Base-by-base conservation (phyloP, 2,888 invertebrate species). In the Lysandra bellargus region DNA sequence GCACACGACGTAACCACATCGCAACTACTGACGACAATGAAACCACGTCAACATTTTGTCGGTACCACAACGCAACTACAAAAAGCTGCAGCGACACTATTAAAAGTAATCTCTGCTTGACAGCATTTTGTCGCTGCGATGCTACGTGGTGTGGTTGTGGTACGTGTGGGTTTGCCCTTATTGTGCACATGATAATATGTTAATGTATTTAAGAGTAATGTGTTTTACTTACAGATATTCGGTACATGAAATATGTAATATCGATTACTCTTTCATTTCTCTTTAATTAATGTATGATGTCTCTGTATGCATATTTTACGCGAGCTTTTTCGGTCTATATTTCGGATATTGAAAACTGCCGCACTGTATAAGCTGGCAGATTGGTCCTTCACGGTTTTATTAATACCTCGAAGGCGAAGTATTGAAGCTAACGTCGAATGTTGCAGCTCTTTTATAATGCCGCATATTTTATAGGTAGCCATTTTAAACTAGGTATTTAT, bases 341-440 rank as follows among this genome's bases (percentile, higher is more conserved):
- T 69, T 69, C 14, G 33, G 33, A 33, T 37, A 69, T 78, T 78
- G 61, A 61, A 78, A 78, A 78, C 49, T 78, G 78, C 64, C 33
- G 23, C 17, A 30, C 12, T 12, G 69, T 23, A 33, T 69, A 69
- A 69, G 33, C 69, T 69, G 33, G 69, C 14, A 17, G 14, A 69
- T 69, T 37, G 33, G 69, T 69, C 33, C 69, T 69, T 33, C 69
- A 69, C 33, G 14, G 5, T 69, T 69, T 69, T 69, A 69, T 69
- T 69, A 69, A 37, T 69, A 69, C 69, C 33, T 33, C 69, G 33
- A 69, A 69, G 69, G 69, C 69, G 69, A 69, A 30, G 64, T 30
- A 33, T 69, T 69, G 69, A 37, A 69, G 14, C 14, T 14, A 37
- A 37, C 69, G 33, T 14, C 33, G 69, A 37, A 69, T 30, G 64